Base-by-base conservation (phyloP, 1,140 invertebrate species). In the Drosophila setifemur region DNA sequence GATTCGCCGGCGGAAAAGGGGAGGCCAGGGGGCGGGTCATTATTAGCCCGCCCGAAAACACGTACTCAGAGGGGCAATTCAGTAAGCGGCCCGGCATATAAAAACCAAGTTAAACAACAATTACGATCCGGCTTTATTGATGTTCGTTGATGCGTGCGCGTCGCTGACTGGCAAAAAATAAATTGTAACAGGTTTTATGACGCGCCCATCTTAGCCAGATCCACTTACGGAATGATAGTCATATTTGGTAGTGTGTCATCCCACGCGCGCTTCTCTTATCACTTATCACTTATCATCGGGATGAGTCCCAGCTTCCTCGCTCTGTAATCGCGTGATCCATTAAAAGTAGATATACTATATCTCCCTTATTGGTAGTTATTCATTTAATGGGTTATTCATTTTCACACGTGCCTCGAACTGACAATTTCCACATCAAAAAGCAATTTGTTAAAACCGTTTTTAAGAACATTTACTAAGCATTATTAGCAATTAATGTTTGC, bases 131-230 rank as follows among this genome's bases (percentile, higher is more conserved):
- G 48, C 33, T 70, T 75, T 76, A 64, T 64, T 61, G 63, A 45
- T 66, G 48, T 47, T 42, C 40, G 37, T 2, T 39, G 31, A 40
- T 45, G 55, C 52, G 39, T 53, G 25, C 28, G 18, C 53, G 43
- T 40, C 31, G 28, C 12, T 69, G 47, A 35, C 29, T 44, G 42
- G 26, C 23, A 35, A 64, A 63, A 54, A 64, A 49, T 48, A 40
- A 79, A 69, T 54, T 73, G 78, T 83, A 81, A 72, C 76, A 72
- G 57, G 50, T 81, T 81, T 76, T 40, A 58, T 72, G 57, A 28
- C 60, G 50, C 58, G 40, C 54, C 40, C 42, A 35, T 2, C 31
- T 14, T 8, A 14, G 14, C 4, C 6, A 7, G 12, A 18, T n/a
- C n/a, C 25, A 54, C 50, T 16, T 21, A 19, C 57, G 57, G 40